Evolutionary conservation across 1,140 invertebrate species (phyloP).

Genomic region (Aphelenchoides avenae): DNA sequence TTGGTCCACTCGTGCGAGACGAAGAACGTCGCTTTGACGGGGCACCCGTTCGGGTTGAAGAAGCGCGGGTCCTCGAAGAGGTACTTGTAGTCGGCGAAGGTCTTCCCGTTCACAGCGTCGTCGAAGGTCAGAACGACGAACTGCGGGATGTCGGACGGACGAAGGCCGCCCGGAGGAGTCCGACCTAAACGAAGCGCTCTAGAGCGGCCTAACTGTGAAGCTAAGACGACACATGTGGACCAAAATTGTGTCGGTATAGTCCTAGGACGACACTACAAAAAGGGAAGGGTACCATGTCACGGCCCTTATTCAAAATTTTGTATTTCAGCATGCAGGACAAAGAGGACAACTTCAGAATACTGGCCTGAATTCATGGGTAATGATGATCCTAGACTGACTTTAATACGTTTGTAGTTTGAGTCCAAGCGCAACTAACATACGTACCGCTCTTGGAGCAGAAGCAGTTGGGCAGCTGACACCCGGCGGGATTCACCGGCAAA

Average conservation of each 20-base stretch:
- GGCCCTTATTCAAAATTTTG: no score
- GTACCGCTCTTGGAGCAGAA: slow-evolving; percentile 41
- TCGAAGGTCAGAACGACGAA: slow-evolving; percentile 52
- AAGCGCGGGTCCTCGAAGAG: slow-evolving; percentile 13
- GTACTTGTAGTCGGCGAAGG: slow-evolving; percentile 24
- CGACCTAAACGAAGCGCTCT: slow-evolving; percentile 20
- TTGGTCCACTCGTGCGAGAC: slow-evolving; percentile 97
- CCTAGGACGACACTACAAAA: no score
- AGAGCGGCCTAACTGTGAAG: no score
- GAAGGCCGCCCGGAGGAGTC: slow-evolving; percentile 25
- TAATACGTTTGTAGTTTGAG: no score
- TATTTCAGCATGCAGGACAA: no score
- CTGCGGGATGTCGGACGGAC: slow-evolving; percentile 30
- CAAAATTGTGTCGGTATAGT: no score
- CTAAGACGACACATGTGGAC: no score
- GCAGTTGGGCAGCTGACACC: slow-evolving; percentile 37
- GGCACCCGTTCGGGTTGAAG: slow-evolving; percentile 69
- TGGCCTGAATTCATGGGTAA: no score
- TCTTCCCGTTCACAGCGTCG: slow-evolving; percentile 47
- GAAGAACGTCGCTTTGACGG: slow-evolving; percentile 94
- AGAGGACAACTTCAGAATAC: no score
- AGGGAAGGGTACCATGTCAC: no score
- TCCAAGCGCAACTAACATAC: no score
- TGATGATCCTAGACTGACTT: no score
- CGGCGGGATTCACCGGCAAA: not conserved